These are phyloP conservation scores for Melopsittacus undulatus DNA, from an alignment of 2,797 vertebrate genomes.

Conservation along the genomic window DNA sequence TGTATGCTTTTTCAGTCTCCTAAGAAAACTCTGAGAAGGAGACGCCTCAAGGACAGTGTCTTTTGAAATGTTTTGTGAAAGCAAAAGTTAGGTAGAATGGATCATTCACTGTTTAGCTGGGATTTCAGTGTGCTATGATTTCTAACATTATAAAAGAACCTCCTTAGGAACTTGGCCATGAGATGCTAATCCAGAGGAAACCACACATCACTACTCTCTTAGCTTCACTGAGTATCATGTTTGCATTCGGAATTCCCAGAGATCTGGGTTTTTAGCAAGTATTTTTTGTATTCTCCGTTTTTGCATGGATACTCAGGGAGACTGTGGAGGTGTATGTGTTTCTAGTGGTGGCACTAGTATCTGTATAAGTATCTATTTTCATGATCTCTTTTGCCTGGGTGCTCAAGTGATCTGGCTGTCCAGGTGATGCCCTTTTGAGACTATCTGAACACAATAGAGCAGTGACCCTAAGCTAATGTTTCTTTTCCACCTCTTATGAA, in stretches of 20 bases:
- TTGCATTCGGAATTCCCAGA: background rate
- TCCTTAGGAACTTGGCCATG: background rate
- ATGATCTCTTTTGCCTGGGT: background rate
- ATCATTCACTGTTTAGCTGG: background rate
- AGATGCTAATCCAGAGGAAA: background rate
- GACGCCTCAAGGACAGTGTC: background rate
- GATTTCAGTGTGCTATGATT: background rate
- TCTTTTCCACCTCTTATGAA: background rate
- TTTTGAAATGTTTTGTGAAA: background rate
- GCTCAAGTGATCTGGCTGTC: background rate
- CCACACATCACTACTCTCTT: background rate
- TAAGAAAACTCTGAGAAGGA: background rate
- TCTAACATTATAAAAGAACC: background rate
- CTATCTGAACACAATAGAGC: background rate
- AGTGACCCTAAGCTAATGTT: background rate
- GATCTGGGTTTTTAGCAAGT: background rate
- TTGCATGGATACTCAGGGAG: background rate
- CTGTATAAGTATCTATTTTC: background rate
- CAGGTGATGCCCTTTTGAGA: background rate
- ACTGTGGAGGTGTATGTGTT: background rate
- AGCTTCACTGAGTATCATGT: background rate
- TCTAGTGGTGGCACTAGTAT: background rate
- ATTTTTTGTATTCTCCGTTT: background rate
- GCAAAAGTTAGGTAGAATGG: background rate
- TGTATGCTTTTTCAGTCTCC: background rate